Evolutionary conservation across 2,888 invertebrate genomes (phyloP).

Genomic region (Tipula confusa): DNA sequence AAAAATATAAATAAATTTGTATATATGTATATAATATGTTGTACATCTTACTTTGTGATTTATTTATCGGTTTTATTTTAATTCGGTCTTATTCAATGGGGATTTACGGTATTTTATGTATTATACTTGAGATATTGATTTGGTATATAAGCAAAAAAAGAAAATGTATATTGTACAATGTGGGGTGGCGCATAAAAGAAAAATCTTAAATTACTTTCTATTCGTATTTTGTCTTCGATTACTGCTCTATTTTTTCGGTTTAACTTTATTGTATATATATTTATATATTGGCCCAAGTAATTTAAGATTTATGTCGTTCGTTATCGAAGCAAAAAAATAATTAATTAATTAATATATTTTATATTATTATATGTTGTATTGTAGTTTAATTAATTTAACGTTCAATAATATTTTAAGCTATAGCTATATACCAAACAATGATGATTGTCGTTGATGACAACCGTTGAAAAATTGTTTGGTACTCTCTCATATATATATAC

Average conservation of each 20-base stretch:
- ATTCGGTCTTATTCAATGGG: neutral
- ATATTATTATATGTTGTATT: too few relatives aligned
- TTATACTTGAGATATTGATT: neutral
- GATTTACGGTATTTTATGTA: neutral
- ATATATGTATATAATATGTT: too few relatives aligned
- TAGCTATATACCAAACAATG: neutral
- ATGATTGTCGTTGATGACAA: constrained; percentile 20
- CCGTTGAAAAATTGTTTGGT: neutral
- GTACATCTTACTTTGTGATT: neutral
- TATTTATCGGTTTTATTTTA: constrained; percentile 20
- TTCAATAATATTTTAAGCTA: constrained; percentile 15
- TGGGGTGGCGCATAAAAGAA: neutral
- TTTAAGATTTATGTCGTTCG: constrained; percentile 20
- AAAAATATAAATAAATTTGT: neutral
- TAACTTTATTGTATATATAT: neutral
- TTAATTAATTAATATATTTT: neutral
- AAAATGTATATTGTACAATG: neutral
- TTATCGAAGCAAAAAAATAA: neutral
- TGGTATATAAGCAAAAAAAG: neutral
- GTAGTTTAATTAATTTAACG: neutral
- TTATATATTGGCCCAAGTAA: neutral
- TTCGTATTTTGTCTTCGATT: neutral
- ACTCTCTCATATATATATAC: too few relatives aligned
- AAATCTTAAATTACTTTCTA: neutral
- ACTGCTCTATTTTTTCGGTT: neutral